Evolutionary conservation across 2,113 vertebrate species (phyloP).

Genomic region (Perca fluviatilis): DNA sequence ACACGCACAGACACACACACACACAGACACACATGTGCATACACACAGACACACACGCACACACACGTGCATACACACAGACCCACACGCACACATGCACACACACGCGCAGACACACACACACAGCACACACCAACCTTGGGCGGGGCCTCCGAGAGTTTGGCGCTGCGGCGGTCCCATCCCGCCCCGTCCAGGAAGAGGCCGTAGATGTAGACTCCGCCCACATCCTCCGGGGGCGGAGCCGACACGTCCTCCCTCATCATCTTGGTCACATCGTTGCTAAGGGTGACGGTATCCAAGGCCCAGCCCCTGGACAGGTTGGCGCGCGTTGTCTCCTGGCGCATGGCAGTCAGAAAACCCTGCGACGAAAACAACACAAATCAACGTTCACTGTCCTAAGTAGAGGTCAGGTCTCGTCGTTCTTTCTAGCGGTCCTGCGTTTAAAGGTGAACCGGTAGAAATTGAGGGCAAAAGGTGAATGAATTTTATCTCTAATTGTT

Average conservation of each 20-base stretch:
- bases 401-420: no score
- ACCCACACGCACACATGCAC: no score
- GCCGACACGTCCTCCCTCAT: conserved; percentile 87
- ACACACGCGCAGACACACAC: no score
- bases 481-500: no score
- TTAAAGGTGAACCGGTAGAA: no score
- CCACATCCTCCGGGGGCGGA: conserved; percentile 85
- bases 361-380: conserved; percentile 36
- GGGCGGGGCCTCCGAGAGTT: conserved; percentile 81
- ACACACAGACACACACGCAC: no score
- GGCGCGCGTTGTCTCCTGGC: conserved; percentile 87
- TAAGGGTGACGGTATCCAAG: conserved; percentile 86
- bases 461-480: no score
- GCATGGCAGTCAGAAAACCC: conserved; percentile 90
- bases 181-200: conserved; percentile 89
- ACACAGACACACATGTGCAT: no score
- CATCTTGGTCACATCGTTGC: conserved; percentile 88
- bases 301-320: conserved; percentile 88
- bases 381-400: no score
- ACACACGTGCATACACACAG: no score
- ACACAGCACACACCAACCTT: conserved; percentile 77
- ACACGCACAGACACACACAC: no score
- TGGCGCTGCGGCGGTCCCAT: conserved; percentile 85
- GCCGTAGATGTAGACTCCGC: conserved; percentile 88
- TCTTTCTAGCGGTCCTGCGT: no score